phyloP scores from a whole-genome alignment of 2,797 vertebrate species.

The Girardinus metallicus region DNA sequence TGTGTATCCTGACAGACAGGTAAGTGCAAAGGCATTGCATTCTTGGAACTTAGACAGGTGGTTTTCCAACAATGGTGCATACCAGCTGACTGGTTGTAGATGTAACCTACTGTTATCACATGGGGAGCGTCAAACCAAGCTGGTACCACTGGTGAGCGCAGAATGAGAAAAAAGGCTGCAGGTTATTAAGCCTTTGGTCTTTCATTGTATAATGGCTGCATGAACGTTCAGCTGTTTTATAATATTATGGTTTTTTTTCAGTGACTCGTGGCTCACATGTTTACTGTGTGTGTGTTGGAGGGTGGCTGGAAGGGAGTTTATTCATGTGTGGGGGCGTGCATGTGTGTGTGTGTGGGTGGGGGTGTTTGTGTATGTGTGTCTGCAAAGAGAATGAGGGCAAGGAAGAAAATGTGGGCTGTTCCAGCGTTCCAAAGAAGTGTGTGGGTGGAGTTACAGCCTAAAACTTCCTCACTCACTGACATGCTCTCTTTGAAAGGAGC shows the following conservation, averaged over 20 bases:
- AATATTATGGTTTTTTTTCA: conserved; percentile 5
- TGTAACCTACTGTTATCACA: conserved; percentile 7
- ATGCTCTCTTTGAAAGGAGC: conserved; percentile 50
- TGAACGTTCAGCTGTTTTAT: neutral
- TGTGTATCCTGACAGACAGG: conserved; percentile 4
- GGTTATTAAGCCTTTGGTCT: neutral
- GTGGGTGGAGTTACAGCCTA: conserved; percentile 69
- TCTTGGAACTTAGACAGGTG: conserved; percentile 43
- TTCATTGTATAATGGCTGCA: neutral
- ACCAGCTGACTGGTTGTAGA: conserved; percentile 28
- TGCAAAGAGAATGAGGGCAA: neutral
- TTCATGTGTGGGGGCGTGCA: no score
- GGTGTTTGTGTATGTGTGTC: conserved; percentile 6
- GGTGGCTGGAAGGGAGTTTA: neutral
- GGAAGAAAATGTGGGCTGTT: conserved; percentile 23
- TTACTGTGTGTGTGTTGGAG: conserved; percentile 12
- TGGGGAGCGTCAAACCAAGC: conserved; percentile 36
- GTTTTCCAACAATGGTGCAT: neutral
- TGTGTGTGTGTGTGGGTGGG: conserved; percentile 6
- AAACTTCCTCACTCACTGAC: conserved; percentile 65
- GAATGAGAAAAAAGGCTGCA: conserved; percentile 56
- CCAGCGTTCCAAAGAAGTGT: conserved; percentile 36
- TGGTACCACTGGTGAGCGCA: conserved; percentile 61
- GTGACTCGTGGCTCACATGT: neutral
- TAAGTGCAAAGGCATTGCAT: neutral